These are phyloP conservation scores for Brachirus orientalis DNA, from an alignment of 2,113 vertebrate species.

Conservation along the genomic window DNA sequence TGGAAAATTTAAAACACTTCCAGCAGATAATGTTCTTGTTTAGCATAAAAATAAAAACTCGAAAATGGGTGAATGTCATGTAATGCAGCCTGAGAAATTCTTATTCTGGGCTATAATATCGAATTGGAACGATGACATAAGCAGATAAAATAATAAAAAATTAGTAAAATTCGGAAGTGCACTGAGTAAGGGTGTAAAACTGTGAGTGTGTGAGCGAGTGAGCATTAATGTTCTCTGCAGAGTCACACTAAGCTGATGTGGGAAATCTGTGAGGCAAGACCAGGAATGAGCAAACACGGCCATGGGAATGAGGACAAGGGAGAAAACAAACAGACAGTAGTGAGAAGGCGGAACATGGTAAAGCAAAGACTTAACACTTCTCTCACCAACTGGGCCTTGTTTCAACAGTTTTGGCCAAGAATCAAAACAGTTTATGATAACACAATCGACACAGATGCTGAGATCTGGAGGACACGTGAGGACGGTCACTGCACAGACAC, in stretches of 20 bases:
- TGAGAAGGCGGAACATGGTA: not conserved
- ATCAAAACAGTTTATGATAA: too few species aligned
- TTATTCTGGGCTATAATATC: not conserved
- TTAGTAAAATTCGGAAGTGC: too few species aligned
- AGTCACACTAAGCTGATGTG: constrained; percentile 45
- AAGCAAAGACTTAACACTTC: not conserved
- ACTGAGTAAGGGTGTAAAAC: not conserved
- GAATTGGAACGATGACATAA: not conserved
- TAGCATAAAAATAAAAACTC: too few species aligned
- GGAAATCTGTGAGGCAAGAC: constrained; percentile 43
- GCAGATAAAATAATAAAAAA: not conserved
- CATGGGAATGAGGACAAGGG: constrained; percentile 52
- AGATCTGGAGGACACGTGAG: too few species aligned
- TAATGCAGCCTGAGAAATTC: too few species aligned
- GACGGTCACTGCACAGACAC: too few species aligned
- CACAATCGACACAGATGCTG: too few species aligned
- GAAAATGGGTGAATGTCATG: too few species aligned
- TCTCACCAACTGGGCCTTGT: too few species aligned
- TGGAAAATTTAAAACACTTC: too few species aligned
- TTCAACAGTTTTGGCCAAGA: too few species aligned
- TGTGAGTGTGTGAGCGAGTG: constrained; percentile 14
- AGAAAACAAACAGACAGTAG: not conserved
- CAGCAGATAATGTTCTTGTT: too few species aligned
- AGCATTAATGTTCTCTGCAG: constrained; percentile 21
- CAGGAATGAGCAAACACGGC: constrained; percentile 36